phyloP scores from a whole-genome alignment of 2,888 invertebrate species.

The Macrophya annulata region DNA sequence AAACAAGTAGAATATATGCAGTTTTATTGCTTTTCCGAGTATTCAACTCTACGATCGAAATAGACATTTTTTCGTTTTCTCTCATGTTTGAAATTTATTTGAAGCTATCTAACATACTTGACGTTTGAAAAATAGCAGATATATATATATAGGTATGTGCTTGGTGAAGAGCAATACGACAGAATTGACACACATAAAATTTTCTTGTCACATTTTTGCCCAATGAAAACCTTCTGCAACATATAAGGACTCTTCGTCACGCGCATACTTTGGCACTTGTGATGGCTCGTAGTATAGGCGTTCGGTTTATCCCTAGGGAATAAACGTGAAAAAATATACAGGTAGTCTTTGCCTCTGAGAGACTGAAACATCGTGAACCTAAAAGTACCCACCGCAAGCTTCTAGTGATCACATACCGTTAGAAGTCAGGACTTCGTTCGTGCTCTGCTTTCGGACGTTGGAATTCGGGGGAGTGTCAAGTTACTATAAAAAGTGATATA shows the following conservation, averaged over 20 bases:
- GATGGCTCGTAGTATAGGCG: background rate
- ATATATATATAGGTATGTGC: background rate
- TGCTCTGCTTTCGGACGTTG: conserved; percentile 4
- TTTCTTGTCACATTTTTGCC: background rate
- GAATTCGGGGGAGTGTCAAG: conserved; percentile 12
- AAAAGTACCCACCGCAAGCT: background rate
- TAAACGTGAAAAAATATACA: background rate
- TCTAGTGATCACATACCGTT: conserved; percentile 22
- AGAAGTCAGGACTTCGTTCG: conserved; percentile 12
- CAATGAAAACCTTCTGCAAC: background rate
- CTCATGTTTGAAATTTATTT: background rate
- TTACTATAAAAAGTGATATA: conserved; percentile 14
- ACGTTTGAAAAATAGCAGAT: background rate
- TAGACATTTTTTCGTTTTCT: background rate
- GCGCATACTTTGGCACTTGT: background rate
- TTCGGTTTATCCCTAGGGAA: conserved; percentile 17
- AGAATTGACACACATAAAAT: background rate
- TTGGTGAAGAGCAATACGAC: background rate
- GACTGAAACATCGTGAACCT: conserved; percentile 6
- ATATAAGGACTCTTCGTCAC: background rate
- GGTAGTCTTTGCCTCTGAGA: background rate
- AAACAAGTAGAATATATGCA: background rate
- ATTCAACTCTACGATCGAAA: background rate
- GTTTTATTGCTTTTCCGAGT: background rate
- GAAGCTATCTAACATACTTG: background rate